These are phyloP conservation scores for Synanthedon myopaeformis DNA, from an alignment of 2,888 invertebrate species.

Conservation along the genomic window DNA sequence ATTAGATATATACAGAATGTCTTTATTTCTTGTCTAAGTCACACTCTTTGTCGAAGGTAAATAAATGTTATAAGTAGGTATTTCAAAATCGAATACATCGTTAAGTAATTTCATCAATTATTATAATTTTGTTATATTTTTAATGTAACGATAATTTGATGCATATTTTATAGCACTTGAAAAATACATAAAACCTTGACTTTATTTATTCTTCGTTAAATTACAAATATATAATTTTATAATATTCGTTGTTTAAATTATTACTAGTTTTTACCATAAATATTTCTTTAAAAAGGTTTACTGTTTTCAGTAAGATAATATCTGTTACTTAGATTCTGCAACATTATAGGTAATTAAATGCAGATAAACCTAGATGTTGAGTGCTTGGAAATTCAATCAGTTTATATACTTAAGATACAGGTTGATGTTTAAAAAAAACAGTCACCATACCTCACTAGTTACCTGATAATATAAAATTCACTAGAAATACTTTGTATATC, in stretches of 20 bases:
- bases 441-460: conserved; percentile 23
- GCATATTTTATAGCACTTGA: too few species aligned
- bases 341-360: not conserved
- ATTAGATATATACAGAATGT: too few species aligned
- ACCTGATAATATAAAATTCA: conserved; percentile 18
- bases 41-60: too few species aligned
- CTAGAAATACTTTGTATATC: conserved; percentile 15
- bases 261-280: not conserved
- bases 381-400: conserved; percentile 21
- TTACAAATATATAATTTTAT: not conserved
- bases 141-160: too few species aligned
- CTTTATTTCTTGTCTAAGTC: too few species aligned
- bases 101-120: too few species aligned
- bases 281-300: not conserved
- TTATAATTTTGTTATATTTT: too few species aligned
- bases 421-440: conserved; percentile 46
- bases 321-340: too few species aligned
- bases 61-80: too few species aligned
- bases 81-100: too few species aligned
- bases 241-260: not conserved
- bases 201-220: not conserved
- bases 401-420: conserved; percentile 21
- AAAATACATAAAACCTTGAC: too few species aligned
- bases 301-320: not conserved
- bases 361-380: conserved; percentile 6